Conservation (phyloP, 1,140 invertebrate genomes). For the Zaprionus davidi region DNA sequence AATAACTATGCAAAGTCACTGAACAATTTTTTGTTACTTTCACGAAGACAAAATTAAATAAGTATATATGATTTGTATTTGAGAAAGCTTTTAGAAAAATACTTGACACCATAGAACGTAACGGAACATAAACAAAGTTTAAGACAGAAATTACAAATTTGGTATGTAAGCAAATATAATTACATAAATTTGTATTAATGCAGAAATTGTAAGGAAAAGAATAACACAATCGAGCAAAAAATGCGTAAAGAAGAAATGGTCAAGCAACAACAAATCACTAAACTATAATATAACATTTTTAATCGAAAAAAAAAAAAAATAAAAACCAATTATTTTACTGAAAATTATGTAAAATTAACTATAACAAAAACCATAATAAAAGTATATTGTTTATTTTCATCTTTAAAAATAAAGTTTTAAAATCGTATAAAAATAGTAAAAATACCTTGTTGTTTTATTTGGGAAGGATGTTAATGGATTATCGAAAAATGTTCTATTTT, state of each 20-base stretch:
- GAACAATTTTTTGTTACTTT: slow-evolving; percentile 6
- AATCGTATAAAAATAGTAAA: slow-evolving; percentile 84
- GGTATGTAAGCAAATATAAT: slow-evolving; percentile 81
- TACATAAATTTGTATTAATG: slow-evolving; percentile 82
- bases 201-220: slow-evolving; percentile 61
- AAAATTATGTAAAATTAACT: slow-evolving; percentile 84
- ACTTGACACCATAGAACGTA: slow-evolving; percentile 45
- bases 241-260: slow-evolving; percentile 59
- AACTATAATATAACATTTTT: slow-evolving; percentile 84
- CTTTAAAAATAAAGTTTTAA: slow-evolving; percentile 85
- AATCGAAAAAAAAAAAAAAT: slow-evolving; percentile 75
- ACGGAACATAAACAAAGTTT: slow-evolving; percentile 57
- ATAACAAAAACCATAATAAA: slow-evolving; percentile 79
- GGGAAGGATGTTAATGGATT: background rate
- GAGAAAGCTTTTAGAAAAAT: slow-evolving; percentile 59
- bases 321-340: slow-evolving; percentile 84
- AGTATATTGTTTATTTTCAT: slow-evolving; percentile 85
- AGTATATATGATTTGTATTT: slow-evolving; percentile 58
- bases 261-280: slow-evolving; percentile 73
- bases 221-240: slow-evolving; percentile 60
- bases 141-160: slow-evolving; percentile 77
- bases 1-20: slow-evolving; percentile 36
- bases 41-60: slow-evolving; percentile 54
- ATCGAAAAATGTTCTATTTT: background rate
- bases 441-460: slow-evolving; percentile 1